Percentiles rank a stretch among this genome's conserved stretches.
phyloP scores from a whole-genome alignment of 2,888 invertebrate genomes.

The Hemistola chrysoprasaria region DNA sequence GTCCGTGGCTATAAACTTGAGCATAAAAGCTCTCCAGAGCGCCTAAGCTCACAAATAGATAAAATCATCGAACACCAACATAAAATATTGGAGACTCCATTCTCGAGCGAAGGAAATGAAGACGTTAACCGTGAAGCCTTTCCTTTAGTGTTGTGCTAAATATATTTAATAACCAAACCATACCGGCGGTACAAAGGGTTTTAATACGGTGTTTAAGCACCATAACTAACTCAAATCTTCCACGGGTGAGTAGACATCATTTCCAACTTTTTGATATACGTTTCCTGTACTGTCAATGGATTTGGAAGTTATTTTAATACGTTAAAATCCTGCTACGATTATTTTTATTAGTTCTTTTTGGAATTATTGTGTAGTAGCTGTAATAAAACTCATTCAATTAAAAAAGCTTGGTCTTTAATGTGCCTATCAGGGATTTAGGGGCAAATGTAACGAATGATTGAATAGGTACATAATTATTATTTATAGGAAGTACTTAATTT shows the following conservation, averaged over 20 bases:
- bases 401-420: no score
- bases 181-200: constrained; percentile 40
- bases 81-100: constrained; percentile 11
- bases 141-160: constrained; percentile 50
- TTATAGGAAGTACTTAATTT: no score
- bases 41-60: no score
- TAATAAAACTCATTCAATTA: no score
- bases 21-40: no score
- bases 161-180: constrained; percentile 41
- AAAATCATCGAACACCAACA: neutral
- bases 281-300: constrained; percentile 40
- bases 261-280: constrained; percentile 38
- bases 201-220: constrained; percentile 41
- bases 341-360: no score
- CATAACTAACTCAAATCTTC: constrained; percentile 37
- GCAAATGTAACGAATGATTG: no score
- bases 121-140: constrained; percentile 49
- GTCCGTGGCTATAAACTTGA: no score
- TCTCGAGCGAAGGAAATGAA: constrained; percentile 47
- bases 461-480: no score
- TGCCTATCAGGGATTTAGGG: no score
- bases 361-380: no score
- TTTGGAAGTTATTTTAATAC: neutral
- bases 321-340: no score
- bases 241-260: constrained; percentile 28